Percentiles rank a stretch among this genome's conserved stretches.
Conservation (phyloP, 2,797 vertebrate species). For the Oreochromis mossambicus region DNA sequence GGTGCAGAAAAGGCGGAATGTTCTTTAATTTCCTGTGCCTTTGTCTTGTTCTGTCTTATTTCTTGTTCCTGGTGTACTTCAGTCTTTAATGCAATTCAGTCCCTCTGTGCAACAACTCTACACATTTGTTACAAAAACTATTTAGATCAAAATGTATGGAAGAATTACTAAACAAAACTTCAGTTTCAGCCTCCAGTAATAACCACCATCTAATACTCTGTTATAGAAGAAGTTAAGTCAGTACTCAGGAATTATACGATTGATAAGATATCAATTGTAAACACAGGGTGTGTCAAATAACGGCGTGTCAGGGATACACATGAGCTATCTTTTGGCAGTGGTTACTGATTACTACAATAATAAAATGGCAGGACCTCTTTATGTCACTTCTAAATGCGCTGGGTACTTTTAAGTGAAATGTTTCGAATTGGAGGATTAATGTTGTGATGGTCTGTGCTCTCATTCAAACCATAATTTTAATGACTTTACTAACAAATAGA, state of each 20-base stretch:
- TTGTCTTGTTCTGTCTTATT: background rate
- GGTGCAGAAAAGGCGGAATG: background rate
- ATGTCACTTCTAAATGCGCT: background rate
- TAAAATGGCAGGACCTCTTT: background rate
- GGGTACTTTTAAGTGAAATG: background rate
- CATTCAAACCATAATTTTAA: background rate
- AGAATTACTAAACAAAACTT: background rate
- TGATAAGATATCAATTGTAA: background rate
- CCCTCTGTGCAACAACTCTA: background rate
- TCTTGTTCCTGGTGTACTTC: background rate
- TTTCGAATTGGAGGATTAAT: background rate
- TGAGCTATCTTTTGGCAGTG: background rate
- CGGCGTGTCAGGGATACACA: background rate
- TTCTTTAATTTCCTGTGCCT: background rate
- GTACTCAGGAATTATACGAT: background rate
- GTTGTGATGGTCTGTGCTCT: background rate
- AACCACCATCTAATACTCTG: background rate
- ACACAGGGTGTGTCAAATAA: background rate
- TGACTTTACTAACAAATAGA: background rate
- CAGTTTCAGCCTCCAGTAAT: background rate
- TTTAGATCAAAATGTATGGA: background rate
- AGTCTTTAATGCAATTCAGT: background rate
- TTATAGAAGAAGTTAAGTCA: background rate
- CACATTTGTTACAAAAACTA: background rate
- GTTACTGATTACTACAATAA: background rate